Evolutionary conservation across 2,113 vertebrate genomes (phyloP), one percentile per base, ranked within the genome.

Genomic region (Gambusia affinis): DNA sequence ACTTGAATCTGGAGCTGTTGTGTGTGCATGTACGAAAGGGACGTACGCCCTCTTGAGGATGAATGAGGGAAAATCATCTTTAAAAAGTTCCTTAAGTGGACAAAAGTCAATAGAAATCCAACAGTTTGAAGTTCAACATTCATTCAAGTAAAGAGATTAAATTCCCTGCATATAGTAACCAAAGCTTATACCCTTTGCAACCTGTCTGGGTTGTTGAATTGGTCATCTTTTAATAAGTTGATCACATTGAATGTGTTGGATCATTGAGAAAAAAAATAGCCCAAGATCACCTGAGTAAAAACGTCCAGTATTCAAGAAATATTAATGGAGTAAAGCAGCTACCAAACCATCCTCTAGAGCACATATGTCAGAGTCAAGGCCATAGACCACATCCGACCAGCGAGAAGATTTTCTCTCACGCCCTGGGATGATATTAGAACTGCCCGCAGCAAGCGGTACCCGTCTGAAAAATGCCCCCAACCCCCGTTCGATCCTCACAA

Each of bases 21-120:
- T 33, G 5, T 33, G 5, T 47, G 15, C 17, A 15, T 24, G 72
- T 64, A 17, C 35, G 1, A 60, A 66, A 17, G 63, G 37, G 29
- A 15, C 5, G 69, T 1, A 30, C 70, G 57, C 84, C 87, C 71
- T 74, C 85, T 76, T 27, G 60, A 74, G 82, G 82, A 31, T 0
- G 33, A 1, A 31, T 6, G 27, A 1, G 62, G 28, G 5, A 73
- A 73, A 63, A 47, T 27, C 67, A n/a, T 30, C 11, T 33, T 31
- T 7, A 17, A 69, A 54, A 31, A 65, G 19, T 22, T 24, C 15
- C 24, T 27, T 60, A 27, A 14, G 17, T 47, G 4, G 44, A 5
- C 44, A 19, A 47, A 17, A 47, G 44, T 27, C 60, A n/a, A 4
- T 12, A 10, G 12, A 28, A 60, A 12, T 60, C 60, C 11, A 12